Evolutionary conservation across 2,113 vertebrate species (phyloP).

Genomic region (Corythoichthys haematopterus): DNA sequence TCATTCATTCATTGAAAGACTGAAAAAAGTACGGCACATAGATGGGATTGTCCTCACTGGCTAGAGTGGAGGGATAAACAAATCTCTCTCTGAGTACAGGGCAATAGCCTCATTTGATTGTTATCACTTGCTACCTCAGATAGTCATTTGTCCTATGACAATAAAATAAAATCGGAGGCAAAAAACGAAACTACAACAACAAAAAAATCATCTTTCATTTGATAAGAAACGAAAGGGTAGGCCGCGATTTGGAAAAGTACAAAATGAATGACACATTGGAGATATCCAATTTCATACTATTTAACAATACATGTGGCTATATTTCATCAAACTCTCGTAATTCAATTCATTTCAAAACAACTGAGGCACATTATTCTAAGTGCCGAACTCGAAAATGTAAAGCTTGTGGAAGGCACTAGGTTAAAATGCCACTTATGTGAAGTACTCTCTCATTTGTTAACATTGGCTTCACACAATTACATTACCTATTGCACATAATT

Average conservation of each 20-base stretch:
- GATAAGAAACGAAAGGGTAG: neutral
- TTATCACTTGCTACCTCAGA: conserved; percentile 39
- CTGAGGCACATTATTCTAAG: conserved; percentile 54
- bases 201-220: conserved; percentile 1
- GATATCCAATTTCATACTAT: conserved; percentile 23
- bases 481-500: conserved; percentile 59
- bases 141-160: conserved; percentile 19
- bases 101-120: conserved; percentile 46
- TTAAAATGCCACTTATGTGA: conserved; percentile 59
- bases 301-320: conserved; percentile 35
- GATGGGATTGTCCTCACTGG: conserved; percentile 57
- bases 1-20: conserved; percentile 23
- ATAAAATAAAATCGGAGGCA: neutral
- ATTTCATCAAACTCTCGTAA: conserved; percentile 27
- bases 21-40: conserved; percentile 37
- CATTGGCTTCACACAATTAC: conserved; percentile 46
- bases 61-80: conserved; percentile 38
- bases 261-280: conserved; percentile 23
- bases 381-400: conserved; percentile 56
- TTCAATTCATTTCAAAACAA: conserved; percentile 37
- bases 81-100: conserved; percentile 34
- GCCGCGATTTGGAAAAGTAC: conserved; percentile 9
- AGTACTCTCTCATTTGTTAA: conserved; percentile 42
- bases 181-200: neutral
- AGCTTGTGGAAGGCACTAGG: conserved; percentile 70